phyloP scores from a whole-genome alignment of 2,888 invertebrate genomes.

The Thelaira solivaga region DNA sequence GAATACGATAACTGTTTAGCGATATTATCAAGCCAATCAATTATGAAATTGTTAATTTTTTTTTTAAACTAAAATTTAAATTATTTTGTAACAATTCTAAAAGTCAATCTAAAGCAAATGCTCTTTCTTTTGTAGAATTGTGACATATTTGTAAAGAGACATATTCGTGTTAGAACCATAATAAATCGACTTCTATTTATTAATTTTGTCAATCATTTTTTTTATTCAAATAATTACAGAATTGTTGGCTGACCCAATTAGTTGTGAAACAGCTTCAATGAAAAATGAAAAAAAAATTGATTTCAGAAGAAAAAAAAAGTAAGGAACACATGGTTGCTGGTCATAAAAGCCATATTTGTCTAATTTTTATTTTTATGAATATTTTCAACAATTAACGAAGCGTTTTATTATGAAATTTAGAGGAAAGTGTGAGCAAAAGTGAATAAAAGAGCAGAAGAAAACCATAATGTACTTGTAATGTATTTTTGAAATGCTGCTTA shows the following conservation, averaged over 20 bases:
- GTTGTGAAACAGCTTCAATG: constrained; percentile 22
- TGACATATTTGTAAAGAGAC: no score
- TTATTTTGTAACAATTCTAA: no score
- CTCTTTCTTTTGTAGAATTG: no score
- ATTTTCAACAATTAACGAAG: constrained; percentile 52
- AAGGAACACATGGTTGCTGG: background rate
- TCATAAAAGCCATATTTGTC: background rate
- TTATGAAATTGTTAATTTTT: no score
- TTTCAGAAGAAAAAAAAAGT: background rate
- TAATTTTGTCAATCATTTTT: background rate
- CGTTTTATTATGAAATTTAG: constrained; percentile 43
- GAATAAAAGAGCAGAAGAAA: background rate
- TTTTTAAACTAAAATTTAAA: no score
- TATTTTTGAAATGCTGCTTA: constrained; percentile 32
- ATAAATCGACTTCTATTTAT: no score
- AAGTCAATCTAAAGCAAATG: no score
- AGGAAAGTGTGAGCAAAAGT: constrained; percentile 26
- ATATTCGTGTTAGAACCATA: no score
- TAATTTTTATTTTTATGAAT: constrained; percentile 57
- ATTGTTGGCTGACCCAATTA: constrained; percentile 49
- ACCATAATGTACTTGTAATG: background rate
- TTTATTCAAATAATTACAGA: constrained; percentile 38
- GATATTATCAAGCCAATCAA: no score
- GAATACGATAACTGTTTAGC: no score
- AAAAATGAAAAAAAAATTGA: background rate